A percentile compares a stretch with the other conserved stretches of the same genome.
These are phyloP conservation scores for Synergus japonicus DNA, from an alignment of 2,888 invertebrate species.

Conservation along the genomic window DNA sequence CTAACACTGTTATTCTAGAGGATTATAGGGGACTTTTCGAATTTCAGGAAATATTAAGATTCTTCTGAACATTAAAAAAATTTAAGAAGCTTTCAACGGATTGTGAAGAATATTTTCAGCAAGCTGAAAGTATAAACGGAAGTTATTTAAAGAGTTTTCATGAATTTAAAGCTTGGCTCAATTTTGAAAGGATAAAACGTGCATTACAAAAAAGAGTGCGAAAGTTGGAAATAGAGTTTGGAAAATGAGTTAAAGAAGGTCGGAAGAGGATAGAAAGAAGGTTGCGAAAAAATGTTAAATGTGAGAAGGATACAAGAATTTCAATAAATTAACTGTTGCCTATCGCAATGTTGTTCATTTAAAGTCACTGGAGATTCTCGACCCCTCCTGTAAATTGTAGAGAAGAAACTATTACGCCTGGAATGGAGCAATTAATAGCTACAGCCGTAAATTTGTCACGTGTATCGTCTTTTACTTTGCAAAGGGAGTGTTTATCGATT, in stretches of 20 bases:
- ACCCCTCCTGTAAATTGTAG: background rate
- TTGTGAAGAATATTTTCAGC: background rate
- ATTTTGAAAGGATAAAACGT: too few relatives aligned
- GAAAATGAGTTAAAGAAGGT: too few relatives aligned
- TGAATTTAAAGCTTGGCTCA: too few relatives aligned
- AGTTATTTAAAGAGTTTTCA: background rate
- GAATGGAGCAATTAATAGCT: slow-evolving; percentile 27
- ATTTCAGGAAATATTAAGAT: too few relatives aligned
- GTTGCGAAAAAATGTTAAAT: background rate
- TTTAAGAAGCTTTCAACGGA: background rate
- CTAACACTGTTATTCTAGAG: too few relatives aligned
- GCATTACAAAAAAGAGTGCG: too few relatives aligned
- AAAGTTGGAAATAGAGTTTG: too few relatives aligned
- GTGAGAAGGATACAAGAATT: background rate
- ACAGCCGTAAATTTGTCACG: slow-evolving; percentile 14
- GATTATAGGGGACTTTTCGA: too few relatives aligned
- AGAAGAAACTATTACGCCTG: slow-evolving; percentile 26
- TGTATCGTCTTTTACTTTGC: slow-evolving; percentile 38
- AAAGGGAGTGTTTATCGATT: slow-evolving; percentile 67
- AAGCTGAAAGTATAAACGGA: background rate
- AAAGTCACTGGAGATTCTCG: background rate
- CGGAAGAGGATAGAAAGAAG: too few relatives aligned
- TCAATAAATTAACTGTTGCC: background rate
- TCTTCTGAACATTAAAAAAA: background rate
- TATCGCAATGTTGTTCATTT: background rate